A percentile compares a stretch with the other conserved stretches of the same genome.
phyloP scores from a whole-genome alignment of 2,797 vertebrate genomes.

The Hypotaenidia philippensis region DNA sequence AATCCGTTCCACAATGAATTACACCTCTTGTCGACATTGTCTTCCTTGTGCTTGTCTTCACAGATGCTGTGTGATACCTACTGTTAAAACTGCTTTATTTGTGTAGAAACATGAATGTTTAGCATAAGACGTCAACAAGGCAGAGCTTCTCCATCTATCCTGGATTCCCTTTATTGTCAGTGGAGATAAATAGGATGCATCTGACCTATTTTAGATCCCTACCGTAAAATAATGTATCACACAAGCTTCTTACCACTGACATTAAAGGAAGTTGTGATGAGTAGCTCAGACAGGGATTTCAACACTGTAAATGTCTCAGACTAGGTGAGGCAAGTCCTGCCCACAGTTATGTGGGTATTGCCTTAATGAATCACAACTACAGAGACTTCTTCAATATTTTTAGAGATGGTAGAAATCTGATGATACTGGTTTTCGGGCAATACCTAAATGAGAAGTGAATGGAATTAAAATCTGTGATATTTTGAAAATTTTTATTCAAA shows the following conservation, averaged over 20 bases:
- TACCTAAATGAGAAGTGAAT: constrained; percentile 42
- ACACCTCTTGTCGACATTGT: constrained; percentile 2
- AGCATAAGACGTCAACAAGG: not conserved
- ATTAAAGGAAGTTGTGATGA: constrained; percentile 40
- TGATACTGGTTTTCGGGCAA: constrained; percentile 36
- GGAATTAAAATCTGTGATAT: constrained; percentile 34
- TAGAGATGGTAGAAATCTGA: constrained; percentile 35
- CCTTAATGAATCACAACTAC: constrained; percentile 61
- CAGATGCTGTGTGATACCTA: not conserved
- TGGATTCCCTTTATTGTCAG: not conserved
- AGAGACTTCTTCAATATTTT: constrained; percentile 45
- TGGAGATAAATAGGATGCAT: not conserved
- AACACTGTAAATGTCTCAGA: constrained; percentile 40
- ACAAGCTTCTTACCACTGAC: not conserved
- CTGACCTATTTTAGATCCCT: constrained; percentile 39
- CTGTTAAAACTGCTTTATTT: not conserved
- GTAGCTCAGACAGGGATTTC: constrained; percentile 55
- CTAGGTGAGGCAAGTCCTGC: constrained; percentile 62
- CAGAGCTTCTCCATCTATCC: constrained; percentile 12
- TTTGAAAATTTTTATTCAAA: not conserved
- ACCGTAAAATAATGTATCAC: constrained; percentile 2
- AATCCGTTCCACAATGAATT: not conserved
- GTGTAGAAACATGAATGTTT: not conserved
- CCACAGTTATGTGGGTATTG: constrained; percentile 50
- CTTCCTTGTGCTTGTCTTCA: not conserved